phyloP scores from a whole-genome alignment of 2,113 vertebrate species.

The Aegotheles bennettii region DNA sequence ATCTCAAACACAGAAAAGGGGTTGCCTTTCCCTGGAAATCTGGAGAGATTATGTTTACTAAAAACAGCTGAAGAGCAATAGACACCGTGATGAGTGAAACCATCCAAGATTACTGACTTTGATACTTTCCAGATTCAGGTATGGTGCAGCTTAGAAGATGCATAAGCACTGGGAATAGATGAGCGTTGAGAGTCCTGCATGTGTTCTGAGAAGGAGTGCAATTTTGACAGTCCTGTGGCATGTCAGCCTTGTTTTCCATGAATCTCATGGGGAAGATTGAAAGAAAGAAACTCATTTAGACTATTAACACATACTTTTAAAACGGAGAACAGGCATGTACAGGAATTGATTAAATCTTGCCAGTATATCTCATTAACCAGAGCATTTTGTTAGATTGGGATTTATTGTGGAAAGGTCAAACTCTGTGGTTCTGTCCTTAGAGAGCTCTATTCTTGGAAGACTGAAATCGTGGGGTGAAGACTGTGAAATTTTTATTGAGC shows the following conservation, averaged over 20 bases:
- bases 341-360: background rate
- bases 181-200: background rate
- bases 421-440: background rate
- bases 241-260: background rate
- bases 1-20: background rate
- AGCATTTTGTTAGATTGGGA: background rate
- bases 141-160: background rate
- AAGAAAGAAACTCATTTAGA: background rate
- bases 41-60: background rate
- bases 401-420: background rate
- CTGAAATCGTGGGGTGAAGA: background rate
- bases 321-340: background rate
- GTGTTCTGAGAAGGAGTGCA: background rate
- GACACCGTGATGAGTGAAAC: background rate
- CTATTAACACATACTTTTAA: background rate
- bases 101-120: background rate
- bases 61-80: background rate
- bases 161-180: background rate
- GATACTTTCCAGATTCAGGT: background rate
- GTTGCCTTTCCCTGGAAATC: background rate
- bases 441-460: background rate
- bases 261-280: background rate
- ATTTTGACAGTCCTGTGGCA: background rate
- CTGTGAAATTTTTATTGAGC: background rate
- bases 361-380: background rate